Evolutionary conservation across 1,140 invertebrate genomes (phyloP), one percentile per base, ranked within the genome.

Genomic region (Meloidogyne exigua): DNA sequence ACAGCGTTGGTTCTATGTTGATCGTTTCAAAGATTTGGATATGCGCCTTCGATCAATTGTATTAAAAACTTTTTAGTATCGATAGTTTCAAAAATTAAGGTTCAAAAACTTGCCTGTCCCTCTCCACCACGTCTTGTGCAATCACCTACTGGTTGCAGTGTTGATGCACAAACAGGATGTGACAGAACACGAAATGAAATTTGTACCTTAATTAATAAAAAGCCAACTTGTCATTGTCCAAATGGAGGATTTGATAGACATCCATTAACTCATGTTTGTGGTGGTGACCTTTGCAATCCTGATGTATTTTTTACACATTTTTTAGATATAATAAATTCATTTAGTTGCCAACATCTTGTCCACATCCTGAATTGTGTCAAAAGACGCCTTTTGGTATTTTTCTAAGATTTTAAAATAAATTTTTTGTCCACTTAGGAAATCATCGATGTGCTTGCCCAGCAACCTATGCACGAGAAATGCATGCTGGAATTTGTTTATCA

Each of bases 21-120:
- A 87, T 44, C 84, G 84, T 13, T 87, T 87, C 84, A 87, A 87
- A 69, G 85, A 87, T 77, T 71, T 87, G 57, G 86, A 87, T 68
- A 87, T 85, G 44, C 71, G 85, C 62, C 82, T 87, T 2, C 79
- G 85, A 44, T 85, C 83, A 23, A 74, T 88, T 42, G 86, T 87
- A 18, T n/a, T 15, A 18, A 18, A 49, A 18, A 18, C 5, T 15
- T 18, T 49, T 3, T 18, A 2, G 3, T 49, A 18, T 18, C 18
- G 5, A 49, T 49, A 3, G 15, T 49, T 4, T 5, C 18, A 1
- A n/a, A 57, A 57, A n/a, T 57, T 57, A 21, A 57, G 49, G 49
- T 57, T 42, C 85, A 87, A 69, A 87, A 87, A 68, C 76, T 81
- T 15, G 85, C 86, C n/a, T 87, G 85, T 76, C 85, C 86, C 21